phyloP scores from a whole-genome alignment of 53 echinoderm and acorn worm species.

The Paelopatides confundens region DNA sequence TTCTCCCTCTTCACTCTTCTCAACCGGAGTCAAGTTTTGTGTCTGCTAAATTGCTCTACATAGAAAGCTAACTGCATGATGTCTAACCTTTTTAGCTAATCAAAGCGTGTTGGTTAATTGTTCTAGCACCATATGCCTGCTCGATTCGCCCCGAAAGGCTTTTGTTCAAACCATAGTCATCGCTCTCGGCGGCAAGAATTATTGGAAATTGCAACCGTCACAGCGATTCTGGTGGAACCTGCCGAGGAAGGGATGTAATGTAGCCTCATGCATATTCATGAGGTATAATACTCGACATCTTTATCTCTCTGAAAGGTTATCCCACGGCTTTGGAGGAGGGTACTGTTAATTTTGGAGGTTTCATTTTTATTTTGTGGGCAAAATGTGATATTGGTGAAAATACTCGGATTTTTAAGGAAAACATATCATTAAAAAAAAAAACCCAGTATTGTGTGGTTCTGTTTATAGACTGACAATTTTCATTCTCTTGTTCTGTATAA shows the following conservation, averaged over 20 bases:
- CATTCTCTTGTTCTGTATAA: neutral
- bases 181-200: constrained; percentile 8
- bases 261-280: constrained; percentile 21
- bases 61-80: constrained; percentile 16
- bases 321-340: constrained; percentile 35
- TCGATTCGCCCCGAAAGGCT: constrained; percentile 33
- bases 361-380: constrained; percentile 35
- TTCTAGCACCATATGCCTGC: constrained; percentile 16
- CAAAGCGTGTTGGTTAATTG: constrained; percentile 27
- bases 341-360: constrained; percentile 10
- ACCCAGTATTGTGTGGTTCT: neutral
- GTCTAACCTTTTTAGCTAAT: constrained; percentile 45
- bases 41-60: neutral
- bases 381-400: constrained; percentile 7
- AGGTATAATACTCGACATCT: constrained; percentile 19
- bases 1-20: neutral
- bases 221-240: neutral
- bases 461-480: neutral
- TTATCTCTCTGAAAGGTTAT: constrained; percentile 6
- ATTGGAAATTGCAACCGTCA: constrained; percentile 40
- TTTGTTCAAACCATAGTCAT: neutral
- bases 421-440: neutral
- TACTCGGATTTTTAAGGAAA: neutral
- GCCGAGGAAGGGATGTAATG: neutral
- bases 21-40: neutral